These are phyloP conservation scores for Lagenorhynchus albirostris DNA, from an alignment of 2,113 vertebrate genomes.

Conservation along the genomic window DNA sequence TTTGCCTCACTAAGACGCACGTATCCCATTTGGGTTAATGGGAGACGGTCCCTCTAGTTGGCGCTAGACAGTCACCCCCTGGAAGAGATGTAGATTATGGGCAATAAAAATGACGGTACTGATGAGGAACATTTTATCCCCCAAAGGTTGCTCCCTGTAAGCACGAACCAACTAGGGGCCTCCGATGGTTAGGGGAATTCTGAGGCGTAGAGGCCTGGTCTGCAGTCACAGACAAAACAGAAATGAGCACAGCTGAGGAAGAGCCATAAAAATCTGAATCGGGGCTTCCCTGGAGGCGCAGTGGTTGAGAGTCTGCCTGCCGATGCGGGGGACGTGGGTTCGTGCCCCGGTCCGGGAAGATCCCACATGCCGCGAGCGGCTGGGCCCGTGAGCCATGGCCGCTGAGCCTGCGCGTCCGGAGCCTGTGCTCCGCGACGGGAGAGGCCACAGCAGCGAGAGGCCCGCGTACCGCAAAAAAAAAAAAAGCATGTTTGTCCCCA, in stretches of 20 bases:
- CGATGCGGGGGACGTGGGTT: rapidly evolving
- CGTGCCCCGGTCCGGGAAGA: too few species aligned
- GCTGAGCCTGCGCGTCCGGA: rapidly evolving
- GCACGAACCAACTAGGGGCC: rapidly evolving
- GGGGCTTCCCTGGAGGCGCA: too few species aligned
- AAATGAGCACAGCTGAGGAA: neutral
- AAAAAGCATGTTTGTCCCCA: neutral
- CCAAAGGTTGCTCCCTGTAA: neutral
- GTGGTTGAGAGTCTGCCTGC: too few species aligned
- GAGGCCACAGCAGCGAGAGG: too few species aligned
- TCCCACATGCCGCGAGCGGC: rapidly evolving
- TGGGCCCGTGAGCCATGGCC: too few species aligned
- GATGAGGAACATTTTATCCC: neutral
- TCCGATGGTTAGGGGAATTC: rapidly evolving
- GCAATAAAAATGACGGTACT: neutral
- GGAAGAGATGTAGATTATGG: neutral
- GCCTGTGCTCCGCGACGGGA: too few species aligned
- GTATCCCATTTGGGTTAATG: neutral
- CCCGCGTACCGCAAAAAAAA: neutral
- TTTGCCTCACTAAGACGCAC: rapidly evolving
- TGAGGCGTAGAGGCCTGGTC: neutral
- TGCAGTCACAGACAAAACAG: neutral
- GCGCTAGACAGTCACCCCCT: neutral
- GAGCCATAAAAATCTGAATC: neutral
- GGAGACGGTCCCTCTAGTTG: neutral